Evolutionary conservation across 2,888 invertebrate species (phyloP), one percentile per base, ranked within the genome.

Genomic region (Lymantria monacha): DNA sequence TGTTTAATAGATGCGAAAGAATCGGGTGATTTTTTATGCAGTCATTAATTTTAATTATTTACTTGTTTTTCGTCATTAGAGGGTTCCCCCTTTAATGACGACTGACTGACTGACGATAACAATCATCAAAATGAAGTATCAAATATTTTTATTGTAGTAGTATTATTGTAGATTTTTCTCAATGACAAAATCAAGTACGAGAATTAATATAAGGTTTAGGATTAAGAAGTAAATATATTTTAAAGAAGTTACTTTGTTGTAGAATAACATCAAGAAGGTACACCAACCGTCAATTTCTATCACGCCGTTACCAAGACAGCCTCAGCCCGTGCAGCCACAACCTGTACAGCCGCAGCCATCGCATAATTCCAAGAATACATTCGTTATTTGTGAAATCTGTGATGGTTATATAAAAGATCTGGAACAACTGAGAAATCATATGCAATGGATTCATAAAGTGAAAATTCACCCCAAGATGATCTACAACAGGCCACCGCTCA

Each of bases 371-470:
- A 94, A 97, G 82, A 95, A 94, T 67, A 94, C 96, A 30, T 97
- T 97, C 85, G 97, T 98, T 62, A 97, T 98, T 66, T 99, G 98
- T 85, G 98, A 98, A 91, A 98, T 98, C 60, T 99, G 98, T 87
- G 98, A 98, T 76, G 98, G 98, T 15, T 98, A 98, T 79, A 98
- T 98, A 58, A 97, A 98, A 92, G 98, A 98, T 84, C 92, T 98
- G 74, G 97, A 98, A 74, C 97, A 98, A 79, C 89, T 98, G 59
- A 93, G 98, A 60, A 98, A 98, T 83, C 98, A 98, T 79, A 98
- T 98, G 97, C 98, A 97, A 79, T 98, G 97, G 97, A 98, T 98
- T 81, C 98, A 98, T 85, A 98, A 98, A 93, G 97, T 97, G 66
- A 97, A 97, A 84, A 98, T 98, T 74, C 97, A 97, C 87, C 97